Base-by-base conservation (phyloP, 1,140 invertebrate genomes). In the Manduca sexta region DNA sequence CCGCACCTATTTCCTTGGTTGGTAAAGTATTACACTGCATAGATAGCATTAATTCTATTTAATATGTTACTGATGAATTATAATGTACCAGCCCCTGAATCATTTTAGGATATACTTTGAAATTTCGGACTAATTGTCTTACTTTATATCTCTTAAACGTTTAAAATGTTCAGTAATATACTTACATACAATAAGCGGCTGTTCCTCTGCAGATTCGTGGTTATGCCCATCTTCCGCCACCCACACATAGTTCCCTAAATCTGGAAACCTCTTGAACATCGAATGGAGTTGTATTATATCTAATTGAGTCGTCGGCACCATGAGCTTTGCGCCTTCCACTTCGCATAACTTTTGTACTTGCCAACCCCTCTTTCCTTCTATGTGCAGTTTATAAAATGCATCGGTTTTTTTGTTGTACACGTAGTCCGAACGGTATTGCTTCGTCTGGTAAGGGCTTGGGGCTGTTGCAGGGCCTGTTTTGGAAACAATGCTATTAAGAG, bases 301-400 rank as follows among this genome's bases (percentile, higher is more conserved):
- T 0, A 51, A 12, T 5, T 61, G 37, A 5, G 53, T 56, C 0
- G 11, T 14, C 0, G 58, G 47, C 0, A 56, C 13, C 64, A 74
- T 66, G 2, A 72, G 57, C 1, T 41, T n/a, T 0, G 60, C 61
- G 0, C 70, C 69, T 31, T 78, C 74, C 1, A 34, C 4, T 7
- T 39, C 3, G 39, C 74, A 78, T 0, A 60, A 12, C 0, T n/a
- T 6, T 5, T 26, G 35, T 0, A 31, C 39, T 5, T 47, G 12
- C 7, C 2, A 13, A 2, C 18, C 11, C 0, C 10, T 6, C 2
- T n/a, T 10, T 0, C 12, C 18, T 11, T 70, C 70, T 2, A 58
- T 65, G 18, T 79, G 72, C 1, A 79, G 45, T 41, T 79, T 79
- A 56, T 76, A 79, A 47, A 70, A 79, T 0, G 70, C 64, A 34